Conservation (phyloP, 35 echinoderm and acorn worm species). For the Hemicentrotus pulcherrimus region DNA sequence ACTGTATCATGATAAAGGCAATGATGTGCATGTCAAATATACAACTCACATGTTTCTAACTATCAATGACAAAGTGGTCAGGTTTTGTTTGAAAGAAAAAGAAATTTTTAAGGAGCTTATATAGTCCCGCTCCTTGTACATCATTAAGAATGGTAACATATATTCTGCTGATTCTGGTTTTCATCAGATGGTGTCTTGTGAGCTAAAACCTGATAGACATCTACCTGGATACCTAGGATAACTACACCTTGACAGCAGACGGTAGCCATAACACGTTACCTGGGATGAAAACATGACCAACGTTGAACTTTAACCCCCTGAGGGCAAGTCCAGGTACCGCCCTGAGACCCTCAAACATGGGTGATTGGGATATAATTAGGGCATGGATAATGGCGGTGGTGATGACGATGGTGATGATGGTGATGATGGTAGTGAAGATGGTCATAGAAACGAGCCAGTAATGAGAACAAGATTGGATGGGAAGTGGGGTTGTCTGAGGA, state of each 20-base stretch:
- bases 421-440: slow-evolving; percentile 14
- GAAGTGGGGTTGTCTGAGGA: neutral
- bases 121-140: no score
- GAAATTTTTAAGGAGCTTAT: no score
- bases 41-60: no score
- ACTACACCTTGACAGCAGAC: neutral
- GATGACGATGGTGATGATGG: neutral
- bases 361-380: slow-evolving; percentile 31
- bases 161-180: no score
- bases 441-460: neutral
- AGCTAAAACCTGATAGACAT: no score
- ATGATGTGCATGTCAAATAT: no score
- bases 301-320: neutral
- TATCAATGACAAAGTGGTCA: no score
- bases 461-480: slow-evolving; percentile 1
- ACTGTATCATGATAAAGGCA: no score
- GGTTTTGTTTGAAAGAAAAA: no score
- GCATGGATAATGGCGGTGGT: slow-evolving; percentile 22
- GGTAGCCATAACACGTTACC: neutral
- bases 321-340: neutral
- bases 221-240: neutral
- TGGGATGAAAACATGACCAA: neutral
- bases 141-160: no score
- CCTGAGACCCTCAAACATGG: neutral
- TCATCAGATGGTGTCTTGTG: no score